These are phyloP conservation scores for Platyura marginata DNA, from an alignment of 1,140 invertebrate genomes.

Conservation along the genomic window DNA sequence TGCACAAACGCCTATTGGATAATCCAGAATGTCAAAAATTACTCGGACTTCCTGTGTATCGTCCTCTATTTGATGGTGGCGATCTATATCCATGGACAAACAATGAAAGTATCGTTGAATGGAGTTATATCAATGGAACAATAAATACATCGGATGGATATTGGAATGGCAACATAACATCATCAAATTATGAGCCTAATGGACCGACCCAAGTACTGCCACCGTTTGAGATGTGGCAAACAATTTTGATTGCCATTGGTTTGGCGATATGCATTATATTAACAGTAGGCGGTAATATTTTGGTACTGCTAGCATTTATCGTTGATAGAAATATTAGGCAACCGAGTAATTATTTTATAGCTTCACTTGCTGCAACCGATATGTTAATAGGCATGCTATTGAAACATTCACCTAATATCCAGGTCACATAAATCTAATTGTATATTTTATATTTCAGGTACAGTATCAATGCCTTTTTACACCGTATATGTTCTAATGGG, in stretches of 20 bases:
- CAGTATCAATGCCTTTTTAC: slow-evolving; percentile 88
- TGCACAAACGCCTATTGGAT: slow-evolving; percentile 38
- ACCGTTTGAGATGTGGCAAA: slow-evolving; percentile 80
- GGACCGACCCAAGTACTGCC: slow-evolving; percentile 42
- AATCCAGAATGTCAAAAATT: slow-evolving; percentile 36
- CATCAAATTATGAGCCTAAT: slow-evolving; percentile 9
- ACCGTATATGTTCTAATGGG: slow-evolving; percentile 91
- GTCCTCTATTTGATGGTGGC: slow-evolving; percentile 11
- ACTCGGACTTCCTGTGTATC: slow-evolving; percentile 19
- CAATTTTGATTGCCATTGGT: slow-evolving; percentile 77
- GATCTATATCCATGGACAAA: neutral
- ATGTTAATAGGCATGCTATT: slow-evolving; percentile 79
- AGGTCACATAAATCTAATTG: too few species aligned
- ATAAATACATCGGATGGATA: neutral
- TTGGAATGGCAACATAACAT: slow-evolving; percentile 1
- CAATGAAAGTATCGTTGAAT: neutral
- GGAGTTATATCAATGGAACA: neutral
- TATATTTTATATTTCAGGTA: too few species aligned
- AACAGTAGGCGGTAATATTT: slow-evolving; percentile 88
- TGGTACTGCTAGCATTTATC: slow-evolving; percentile 91
- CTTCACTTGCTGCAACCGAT: slow-evolving; percentile 93
- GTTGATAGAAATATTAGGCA: slow-evolving; percentile 94
- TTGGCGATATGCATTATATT: slow-evolving; percentile 76
- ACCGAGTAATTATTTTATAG: slow-evolving; percentile 99
- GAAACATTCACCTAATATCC: too few species aligned